Evolutionary conservation across 64 coral and sea anemone genomes (phyloP).

Genomic region (Stichodactyla mertensii): DNA sequence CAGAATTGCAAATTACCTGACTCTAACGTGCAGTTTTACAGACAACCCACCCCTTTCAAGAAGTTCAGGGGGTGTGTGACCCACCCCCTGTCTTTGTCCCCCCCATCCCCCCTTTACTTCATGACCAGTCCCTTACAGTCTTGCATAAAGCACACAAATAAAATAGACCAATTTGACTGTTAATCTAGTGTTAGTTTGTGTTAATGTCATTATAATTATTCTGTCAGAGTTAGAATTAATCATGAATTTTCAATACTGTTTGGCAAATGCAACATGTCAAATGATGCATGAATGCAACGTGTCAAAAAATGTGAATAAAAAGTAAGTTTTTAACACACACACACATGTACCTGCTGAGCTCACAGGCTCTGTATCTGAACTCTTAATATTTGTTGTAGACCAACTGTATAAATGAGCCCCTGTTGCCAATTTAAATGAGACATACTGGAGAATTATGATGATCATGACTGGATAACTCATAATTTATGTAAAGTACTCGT

Average conservation of each 20-base stretch:
- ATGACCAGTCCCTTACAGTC: no score
- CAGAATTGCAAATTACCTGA: no score
- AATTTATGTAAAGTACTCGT: background rate
- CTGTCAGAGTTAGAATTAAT: background rate
- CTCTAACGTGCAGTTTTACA: no score
- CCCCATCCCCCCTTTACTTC: no score
- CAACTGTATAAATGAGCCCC: slow-evolving; percentile 12
- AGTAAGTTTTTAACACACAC: background rate
- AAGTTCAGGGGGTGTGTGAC: no score
- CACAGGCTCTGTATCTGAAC: background rate
- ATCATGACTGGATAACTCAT: background rate
- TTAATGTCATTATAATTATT: background rate
- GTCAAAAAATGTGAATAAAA: background rate
- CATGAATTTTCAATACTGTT: background rate
- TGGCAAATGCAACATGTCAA: background rate
- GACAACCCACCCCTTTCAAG: no score
- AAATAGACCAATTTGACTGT: background rate
- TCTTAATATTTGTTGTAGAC: slow-evolving; percentile 4
- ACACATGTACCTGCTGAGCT: background rate
- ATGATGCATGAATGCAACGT: no score
- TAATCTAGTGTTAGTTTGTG: background rate
- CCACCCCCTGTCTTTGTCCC: no score
- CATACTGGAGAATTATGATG: slow-evolving; percentile 9
- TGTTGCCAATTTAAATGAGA: slow-evolving; percentile 15
- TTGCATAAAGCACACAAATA: no score